A percentile compares a stretch with the other conserved stretches of the same genome.
Conservation (phyloP, 2,888 invertebrate genomes). For the Cephus sareptanus region DNA sequence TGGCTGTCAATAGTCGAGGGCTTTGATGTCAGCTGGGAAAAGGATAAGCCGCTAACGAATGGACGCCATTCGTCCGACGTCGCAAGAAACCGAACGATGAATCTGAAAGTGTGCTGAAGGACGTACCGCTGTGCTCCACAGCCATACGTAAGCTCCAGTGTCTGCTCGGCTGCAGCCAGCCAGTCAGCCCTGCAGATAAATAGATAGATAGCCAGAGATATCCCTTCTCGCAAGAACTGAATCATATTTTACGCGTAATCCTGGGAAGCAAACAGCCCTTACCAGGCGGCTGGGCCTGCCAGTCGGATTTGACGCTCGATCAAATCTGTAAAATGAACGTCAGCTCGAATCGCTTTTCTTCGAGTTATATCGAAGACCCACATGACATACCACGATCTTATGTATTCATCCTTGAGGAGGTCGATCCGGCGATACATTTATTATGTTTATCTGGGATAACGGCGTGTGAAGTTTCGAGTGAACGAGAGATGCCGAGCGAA, state of each 20-base stretch:
- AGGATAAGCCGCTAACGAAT: neutral
- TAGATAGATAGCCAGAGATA: neutral
- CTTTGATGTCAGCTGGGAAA: neutral
- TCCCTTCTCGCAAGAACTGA: neutral
- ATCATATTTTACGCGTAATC: neutral
- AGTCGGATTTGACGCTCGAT: conserved; percentile 16
- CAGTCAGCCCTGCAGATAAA: neutral
- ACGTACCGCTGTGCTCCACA: neutral
- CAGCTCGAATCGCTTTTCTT: neutral
- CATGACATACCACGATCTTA: neutral
- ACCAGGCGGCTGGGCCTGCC: neutral
- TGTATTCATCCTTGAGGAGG: neutral
- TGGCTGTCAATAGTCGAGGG: neutral
- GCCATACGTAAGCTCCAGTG: neutral
- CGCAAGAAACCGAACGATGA: neutral
- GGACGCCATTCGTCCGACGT: neutral
- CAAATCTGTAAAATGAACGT: conserved; percentile 11
- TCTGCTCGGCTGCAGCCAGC: neutral
- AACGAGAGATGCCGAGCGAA: conserved; percentile 18
- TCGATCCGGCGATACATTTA: neutral
- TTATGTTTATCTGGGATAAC: neutral
- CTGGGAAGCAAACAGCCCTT: neutral
- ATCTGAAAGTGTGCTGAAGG: neutral
- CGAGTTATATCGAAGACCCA: neutral
- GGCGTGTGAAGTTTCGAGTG: conserved; percentile 44